Evolutionary conservation across 2,797 vertebrate species (phyloP).

Genomic region (Sebastes trivittatus): DNA sequence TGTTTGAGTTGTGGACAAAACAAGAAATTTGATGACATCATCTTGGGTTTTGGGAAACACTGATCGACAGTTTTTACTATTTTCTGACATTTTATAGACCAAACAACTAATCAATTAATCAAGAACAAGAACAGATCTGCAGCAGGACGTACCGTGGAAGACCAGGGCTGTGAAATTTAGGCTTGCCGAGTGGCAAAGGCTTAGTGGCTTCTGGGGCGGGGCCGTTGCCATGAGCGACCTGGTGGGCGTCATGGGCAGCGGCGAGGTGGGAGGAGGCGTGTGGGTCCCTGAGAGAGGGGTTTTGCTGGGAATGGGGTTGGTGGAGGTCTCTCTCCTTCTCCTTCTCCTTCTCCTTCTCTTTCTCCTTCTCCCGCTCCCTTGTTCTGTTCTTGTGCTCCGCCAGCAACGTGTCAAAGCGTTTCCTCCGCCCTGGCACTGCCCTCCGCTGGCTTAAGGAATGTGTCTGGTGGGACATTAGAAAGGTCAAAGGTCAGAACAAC

Average conservation of each 20-base stretch:
- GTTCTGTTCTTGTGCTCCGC: constrained; percentile 98
- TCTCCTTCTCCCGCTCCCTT: constrained; percentile 87
- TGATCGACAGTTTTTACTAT: too few species aligned
- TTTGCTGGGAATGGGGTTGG: constrained; percentile 92
- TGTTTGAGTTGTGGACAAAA: too few species aligned
- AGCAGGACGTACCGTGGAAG: constrained; percentile 91
- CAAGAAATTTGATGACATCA: too few species aligned
- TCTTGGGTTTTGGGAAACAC: too few species aligned
- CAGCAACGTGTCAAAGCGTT: constrained; percentile 95
- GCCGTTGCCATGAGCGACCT: constrained; percentile 89
- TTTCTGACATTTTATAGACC: too few species aligned
- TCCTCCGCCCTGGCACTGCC: constrained; percentile 96
- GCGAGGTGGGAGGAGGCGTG: constrained; percentile 89
- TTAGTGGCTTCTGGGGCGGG: constrained; percentile 84
- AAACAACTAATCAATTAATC: too few species aligned
- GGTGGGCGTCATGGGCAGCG: constrained; percentile 82
- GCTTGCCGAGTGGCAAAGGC: constrained; percentile 90
- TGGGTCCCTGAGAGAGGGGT: constrained; percentile 97
- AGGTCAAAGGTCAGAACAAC: constrained; percentile 13
- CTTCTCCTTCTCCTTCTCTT: constrained; percentile 74
- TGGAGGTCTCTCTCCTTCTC: constrained; percentile 95
- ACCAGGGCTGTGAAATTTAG: constrained; percentile 95
- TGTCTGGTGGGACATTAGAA: constrained; percentile 83
- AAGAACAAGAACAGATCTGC: background rate
- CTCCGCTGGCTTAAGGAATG: constrained; percentile 99